Evolutionary conservation across 2,797 vertebrate species (phyloP), one percentile per base, ranked within the genome.

Genomic region (Pristis pectinata): DNA sequence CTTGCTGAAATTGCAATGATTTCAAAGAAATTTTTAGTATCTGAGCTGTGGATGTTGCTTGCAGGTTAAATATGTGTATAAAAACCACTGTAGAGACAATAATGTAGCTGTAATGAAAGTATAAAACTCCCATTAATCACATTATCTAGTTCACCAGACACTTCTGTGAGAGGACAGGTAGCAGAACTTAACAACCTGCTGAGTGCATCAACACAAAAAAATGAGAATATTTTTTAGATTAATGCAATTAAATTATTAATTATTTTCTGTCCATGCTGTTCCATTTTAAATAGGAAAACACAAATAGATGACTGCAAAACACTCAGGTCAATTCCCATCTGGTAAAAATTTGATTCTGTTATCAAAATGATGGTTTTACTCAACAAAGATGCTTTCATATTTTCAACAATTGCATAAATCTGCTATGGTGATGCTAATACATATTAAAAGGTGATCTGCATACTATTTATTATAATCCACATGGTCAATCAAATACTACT

Each of bases 131-230:
- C 41, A 93, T 93, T 44, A 93, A 87, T 87, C 53, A 87, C n/a
- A 56, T 87, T 30, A 13, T 61, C 27, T 87, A 15, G 83, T 59
- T 85, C 82, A 56, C 49, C 49, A 85, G 49, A 85, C 49, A 56
- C 44, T 85, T 61, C 56, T 87, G 13, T 34, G 30, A 30, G 34
- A 53, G 34, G 59, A n/a, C 59, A 30, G 56, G 53, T 59, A 93
- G 37, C 37, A 93, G 9, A 59, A 92, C 7, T 24, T 27, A 22
- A 70, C 89, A 70, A 44, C 37, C 9, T 2, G n/a, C 24, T 93
- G 91, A 93, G 37, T 93, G 64, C 1, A 93, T 93, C 41, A 34
- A 93, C 59, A 67, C 41, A 93, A 93, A 67, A 91, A 70, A 67
- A 92, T 64, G 34, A 67, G 61, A 64, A 59, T 53, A 87, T 13